A percentile compares a stretch with the other conserved stretches of the same genome.
phyloP scores from a whole-genome alignment of 2,113 vertebrate genomes.

The Panthera uncia region DNA sequence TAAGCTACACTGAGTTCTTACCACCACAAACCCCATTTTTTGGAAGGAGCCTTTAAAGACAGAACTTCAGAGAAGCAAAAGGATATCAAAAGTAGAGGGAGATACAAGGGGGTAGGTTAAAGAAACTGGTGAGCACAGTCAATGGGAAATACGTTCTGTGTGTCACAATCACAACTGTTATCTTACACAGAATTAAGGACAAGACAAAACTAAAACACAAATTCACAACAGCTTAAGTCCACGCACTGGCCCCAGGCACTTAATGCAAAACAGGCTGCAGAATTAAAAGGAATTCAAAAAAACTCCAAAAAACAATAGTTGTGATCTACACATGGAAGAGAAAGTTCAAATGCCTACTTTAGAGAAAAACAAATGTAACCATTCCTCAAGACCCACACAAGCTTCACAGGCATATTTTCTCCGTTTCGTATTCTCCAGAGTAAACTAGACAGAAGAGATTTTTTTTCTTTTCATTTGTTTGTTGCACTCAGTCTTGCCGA shows the following conservation, averaged over 20 bases:
- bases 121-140: neutral
- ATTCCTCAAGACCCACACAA: neutral
- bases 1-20: neutral
- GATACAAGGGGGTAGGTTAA: neutral
- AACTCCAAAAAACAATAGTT: neutral
- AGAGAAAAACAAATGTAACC: neutral
- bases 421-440: neutral
- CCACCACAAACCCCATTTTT: neutral
- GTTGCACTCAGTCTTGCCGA: neutral
- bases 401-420: neutral
- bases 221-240: accelerated
- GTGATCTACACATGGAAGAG: neutral
- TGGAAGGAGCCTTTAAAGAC: neutral
- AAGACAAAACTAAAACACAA: neutral
- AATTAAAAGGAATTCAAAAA: neutral
- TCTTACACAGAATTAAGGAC: neutral
- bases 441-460: neutral
- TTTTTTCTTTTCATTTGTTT: neutral
- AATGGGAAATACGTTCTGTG: neutral
- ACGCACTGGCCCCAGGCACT: neutral
- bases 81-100: neutral
- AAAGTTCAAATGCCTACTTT: neutral
- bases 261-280: neutral
- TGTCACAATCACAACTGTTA: neutral
- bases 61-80: neutral